Conservation (phyloP, 2,797 vertebrate species). For the Caiman crocodilus region DNA sequence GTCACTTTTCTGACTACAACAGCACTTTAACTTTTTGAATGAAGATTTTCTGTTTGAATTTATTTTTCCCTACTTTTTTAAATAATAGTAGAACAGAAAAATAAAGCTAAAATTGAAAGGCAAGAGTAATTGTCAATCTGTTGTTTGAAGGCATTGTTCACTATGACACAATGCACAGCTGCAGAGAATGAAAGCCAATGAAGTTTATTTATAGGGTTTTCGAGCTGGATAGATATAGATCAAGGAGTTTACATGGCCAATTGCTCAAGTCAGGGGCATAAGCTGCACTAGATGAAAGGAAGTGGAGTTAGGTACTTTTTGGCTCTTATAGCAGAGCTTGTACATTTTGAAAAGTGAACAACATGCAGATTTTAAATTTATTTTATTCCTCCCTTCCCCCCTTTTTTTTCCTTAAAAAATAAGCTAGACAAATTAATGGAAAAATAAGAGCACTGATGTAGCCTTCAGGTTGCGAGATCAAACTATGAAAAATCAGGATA, state of each 20-base stretch:
- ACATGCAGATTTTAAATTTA: slow-evolving; percentile 24
- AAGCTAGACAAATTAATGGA: not conserved
- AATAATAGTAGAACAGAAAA: slow-evolving; percentile 13
- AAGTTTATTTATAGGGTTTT: slow-evolving; percentile 60
- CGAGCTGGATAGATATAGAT: slow-evolving; percentile 50
- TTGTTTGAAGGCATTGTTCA: slow-evolving; percentile 25
- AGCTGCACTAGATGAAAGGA: slow-evolving; percentile 45
- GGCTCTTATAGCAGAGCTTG: not conserved
- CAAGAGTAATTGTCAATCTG: not conserved
- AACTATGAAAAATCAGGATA: not conserved
- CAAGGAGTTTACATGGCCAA: slow-evolving; percentile 59
- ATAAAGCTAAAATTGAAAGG: slow-evolving; percentile 9
- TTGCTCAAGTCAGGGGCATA: slow-evolving; percentile 38
- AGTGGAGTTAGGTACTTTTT: slow-evolving; percentile 41
- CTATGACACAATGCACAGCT: not conserved
- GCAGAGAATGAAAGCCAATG: slow-evolving; percentile 38
- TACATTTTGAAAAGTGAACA: slow-evolving; percentile 39
- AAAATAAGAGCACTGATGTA: not conserved
- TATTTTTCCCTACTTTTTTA: slow-evolving; percentile 23
- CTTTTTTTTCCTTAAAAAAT: slow-evolving; percentile 19
- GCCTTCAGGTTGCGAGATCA: not conserved
- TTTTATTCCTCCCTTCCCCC: not conserved
- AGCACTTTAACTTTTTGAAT: slow-evolving; percentile 31
- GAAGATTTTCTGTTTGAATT: slow-evolving; percentile 33
- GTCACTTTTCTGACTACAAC: slow-evolving; percentile 36